These are phyloP conservation scores for Diachasmimorpha longicaudata DNA, from an alignment of 1,140 invertebrate species.

Conservation along the genomic window DNA sequence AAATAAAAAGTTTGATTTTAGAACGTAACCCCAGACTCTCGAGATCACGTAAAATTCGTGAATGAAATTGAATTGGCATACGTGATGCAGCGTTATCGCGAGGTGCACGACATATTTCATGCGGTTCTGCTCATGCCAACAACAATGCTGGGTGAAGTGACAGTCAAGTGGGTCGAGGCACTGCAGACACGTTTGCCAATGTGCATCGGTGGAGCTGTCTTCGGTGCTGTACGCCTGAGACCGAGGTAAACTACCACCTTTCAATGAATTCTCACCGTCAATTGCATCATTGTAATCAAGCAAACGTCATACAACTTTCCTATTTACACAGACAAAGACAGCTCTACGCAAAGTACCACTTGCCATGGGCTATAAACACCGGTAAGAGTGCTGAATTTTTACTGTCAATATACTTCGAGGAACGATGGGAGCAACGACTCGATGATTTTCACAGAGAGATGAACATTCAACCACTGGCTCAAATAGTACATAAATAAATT, in stretches of 20 bases:
- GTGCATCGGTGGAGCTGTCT: conserved; percentile 86
- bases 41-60: conserved; percentile 88
- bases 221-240: conserved; percentile 81
- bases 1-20: conserved; percentile 56
- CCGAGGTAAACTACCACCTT: conserved; percentile 71
- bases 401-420: conserved; percentile 89
- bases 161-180: conserved; percentile 97
- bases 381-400: conserved; percentile 79
- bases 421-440: conserved; percentile 90
- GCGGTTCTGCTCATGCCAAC: conserved; percentile 91
- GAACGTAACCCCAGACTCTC: conserved; percentile 92
- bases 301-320: conserved; percentile 1
- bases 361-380: conserved; percentile 88
- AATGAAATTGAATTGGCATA: conserved; percentile 91
- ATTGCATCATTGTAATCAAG: neutral
- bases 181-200: conserved; percentile 90
- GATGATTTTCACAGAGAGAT: conserved; percentile 80
- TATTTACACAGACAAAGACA: conserved; percentile 74
- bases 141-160: conserved; percentile 94
- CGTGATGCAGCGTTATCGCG: conserved; percentile 95
- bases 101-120: conserved; percentile 95
- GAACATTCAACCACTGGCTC: conserved; percentile 64
- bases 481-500: neutral
- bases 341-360: conserved; percentile 78
- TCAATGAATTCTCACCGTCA: neutral